Percentiles rank a stretch among this genome's conserved stretches.
Conservation (phyloP, 2,113 vertebrate genomes). For the Xyrauchen texanus region DNA sequence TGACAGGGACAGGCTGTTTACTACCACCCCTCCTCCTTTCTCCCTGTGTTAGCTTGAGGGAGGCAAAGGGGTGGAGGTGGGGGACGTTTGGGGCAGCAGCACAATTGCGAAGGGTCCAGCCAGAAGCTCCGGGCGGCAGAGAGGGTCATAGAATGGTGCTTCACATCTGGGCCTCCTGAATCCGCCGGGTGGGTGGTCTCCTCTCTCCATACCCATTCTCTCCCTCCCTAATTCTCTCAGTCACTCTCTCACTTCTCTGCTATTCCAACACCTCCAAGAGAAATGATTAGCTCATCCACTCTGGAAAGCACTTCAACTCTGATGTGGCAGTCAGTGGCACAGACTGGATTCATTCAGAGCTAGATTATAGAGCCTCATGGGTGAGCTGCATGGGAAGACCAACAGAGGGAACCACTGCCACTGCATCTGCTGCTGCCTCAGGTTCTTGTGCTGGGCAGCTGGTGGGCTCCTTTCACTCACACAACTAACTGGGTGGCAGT, state of each 20-base stretch:
- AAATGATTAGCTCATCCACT: constrained; percentile 75
- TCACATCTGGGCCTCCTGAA: constrained; percentile 80
- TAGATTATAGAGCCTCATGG: constrained; percentile 58
- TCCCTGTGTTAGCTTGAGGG: constrained; percentile 66
- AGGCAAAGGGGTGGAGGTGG: constrained; percentile 21
- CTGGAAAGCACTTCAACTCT: constrained; percentile 59
- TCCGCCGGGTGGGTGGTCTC: constrained; percentile 81
- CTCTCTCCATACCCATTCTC: constrained; percentile 54
- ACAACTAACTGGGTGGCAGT: constrained; percentile 71
- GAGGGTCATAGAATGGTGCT: constrained; percentile 79
- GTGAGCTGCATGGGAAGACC: constrained; percentile 38
- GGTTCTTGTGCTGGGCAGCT: constrained; percentile 36
- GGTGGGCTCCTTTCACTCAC: constrained; percentile 58
- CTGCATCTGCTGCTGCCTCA: background rate
- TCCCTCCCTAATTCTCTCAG: constrained; percentile 50
- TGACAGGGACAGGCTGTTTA: constrained; percentile 51
- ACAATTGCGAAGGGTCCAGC: constrained; percentile 78
- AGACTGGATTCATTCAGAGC: constrained; percentile 55
- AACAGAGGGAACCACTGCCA: constrained; percentile 30
- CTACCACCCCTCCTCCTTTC: constrained; percentile 59
- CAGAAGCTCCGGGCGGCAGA: constrained; percentile 73
- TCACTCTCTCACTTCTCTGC: constrained; percentile 45
- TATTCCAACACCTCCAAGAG: constrained; percentile 59
- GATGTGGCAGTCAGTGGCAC: constrained; percentile 68
- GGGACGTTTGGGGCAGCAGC: constrained; percentile 55